phyloP scores from a whole-genome alignment of 2,797 vertebrate genomes.

The Cyprinodon diabolis region DNA sequence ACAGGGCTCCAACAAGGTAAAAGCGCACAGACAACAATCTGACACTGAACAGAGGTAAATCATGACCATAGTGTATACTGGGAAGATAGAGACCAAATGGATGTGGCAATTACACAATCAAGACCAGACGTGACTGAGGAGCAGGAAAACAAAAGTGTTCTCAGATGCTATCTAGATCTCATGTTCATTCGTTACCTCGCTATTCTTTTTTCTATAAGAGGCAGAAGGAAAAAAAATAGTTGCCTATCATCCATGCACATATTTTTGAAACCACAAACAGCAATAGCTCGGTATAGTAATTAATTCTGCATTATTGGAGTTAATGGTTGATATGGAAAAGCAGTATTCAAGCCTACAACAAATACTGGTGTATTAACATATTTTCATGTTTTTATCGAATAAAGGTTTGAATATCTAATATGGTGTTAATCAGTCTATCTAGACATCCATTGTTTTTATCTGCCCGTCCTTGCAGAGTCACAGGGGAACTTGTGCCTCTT shows the following conservation, averaged over 20 bases:
- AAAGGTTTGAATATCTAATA: background rate
- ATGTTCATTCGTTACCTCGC: background rate
- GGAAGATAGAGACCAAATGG: background rate
- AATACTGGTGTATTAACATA: background rate
- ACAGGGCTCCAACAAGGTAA: background rate
- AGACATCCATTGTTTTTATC: background rate
- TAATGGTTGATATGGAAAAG: no score
- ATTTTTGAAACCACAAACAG: no score
- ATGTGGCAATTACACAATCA: conserved; percentile 2
- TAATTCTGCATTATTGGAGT: no score
- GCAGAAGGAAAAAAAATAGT: background rate
- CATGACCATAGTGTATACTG: background rate
- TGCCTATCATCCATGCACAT: background rate
- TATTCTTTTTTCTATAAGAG: background rate
- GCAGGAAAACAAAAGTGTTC: background rate
- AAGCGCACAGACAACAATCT: background rate
- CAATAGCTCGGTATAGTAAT: no score
- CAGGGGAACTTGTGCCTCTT: background rate
- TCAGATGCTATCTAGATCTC: no score
- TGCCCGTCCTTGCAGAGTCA: background rate
- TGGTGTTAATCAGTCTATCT: background rate
- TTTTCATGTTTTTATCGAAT: background rate
- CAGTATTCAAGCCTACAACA: background rate
- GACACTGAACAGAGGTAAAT: background rate
- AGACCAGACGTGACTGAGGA: background rate